A percentile compares a stretch with the other conserved stretches of the same genome.
phyloP scores from a whole-genome alignment of 2,888 invertebrate species.

The Philereme transversata region DNA sequence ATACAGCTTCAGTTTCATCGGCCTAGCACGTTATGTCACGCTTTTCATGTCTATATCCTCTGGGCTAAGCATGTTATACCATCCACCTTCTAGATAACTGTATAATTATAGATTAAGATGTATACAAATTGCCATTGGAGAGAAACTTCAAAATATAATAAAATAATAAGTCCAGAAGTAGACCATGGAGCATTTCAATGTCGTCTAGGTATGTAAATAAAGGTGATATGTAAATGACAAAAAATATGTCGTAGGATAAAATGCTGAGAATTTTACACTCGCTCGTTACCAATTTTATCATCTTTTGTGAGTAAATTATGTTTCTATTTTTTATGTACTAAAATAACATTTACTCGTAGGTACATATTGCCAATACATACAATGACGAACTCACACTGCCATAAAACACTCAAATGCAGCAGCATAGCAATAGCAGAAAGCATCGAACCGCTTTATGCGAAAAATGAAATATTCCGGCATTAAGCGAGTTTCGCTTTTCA shows the following conservation, averaged over 20 bases:
- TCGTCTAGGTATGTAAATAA: neutral
- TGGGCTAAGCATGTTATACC: conserved; percentile 60
- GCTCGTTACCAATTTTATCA: neutral
- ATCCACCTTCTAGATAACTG: conserved; percentile 12
- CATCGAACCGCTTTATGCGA: neutral
- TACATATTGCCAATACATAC: conserved; percentile 23
- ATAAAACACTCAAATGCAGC: neutral
- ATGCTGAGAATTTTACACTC: no score
- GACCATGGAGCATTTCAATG: neutral
- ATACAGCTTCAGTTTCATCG: conserved; percentile 61
- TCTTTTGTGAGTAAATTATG: neutral
- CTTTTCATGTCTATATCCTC: conserved; percentile 57
- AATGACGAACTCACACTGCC: neutral
- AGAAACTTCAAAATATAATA: no score
- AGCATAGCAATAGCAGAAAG: no score
- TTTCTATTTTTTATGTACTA: neutral
- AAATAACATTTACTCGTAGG: no score
- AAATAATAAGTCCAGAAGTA: no score
- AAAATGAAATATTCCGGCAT: neutral
- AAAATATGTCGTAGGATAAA: neutral
- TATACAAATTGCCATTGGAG: neutral
- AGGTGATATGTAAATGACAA: neutral
- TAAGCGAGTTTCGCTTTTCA: conserved; percentile 12
- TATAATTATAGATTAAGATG: neutral
- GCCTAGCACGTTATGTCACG: conserved; percentile 57